Evolutionary conservation across 2,888 invertebrate species (phyloP).

Genomic region (Alloplasta piceator): DNA sequence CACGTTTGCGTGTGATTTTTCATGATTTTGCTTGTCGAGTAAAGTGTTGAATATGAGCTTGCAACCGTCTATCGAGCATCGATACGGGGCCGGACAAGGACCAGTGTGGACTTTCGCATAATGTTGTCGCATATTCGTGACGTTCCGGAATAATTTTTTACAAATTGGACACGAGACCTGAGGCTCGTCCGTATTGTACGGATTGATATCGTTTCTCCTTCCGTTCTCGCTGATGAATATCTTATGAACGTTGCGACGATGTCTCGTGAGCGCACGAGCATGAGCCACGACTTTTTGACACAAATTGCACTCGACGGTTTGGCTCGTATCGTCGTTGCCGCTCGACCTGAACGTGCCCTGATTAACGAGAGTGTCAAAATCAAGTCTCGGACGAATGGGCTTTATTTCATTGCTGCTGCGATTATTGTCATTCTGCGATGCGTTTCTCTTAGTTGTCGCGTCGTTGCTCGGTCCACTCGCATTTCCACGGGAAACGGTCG

Average conservation of each 20-base stretch:
- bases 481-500: not conserved
- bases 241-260: conserved; percentile 85
- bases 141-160: conserved; percentile 85
- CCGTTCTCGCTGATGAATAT: conserved; percentile 77
- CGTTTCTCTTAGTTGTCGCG: conserved; percentile 33
- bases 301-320: conserved; percentile 85
- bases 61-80: conserved; percentile 72
- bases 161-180: conserved; percentile 84
- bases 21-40: conserved; percentile 84
- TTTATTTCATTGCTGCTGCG: conserved; percentile 71
- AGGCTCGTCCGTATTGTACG: conserved; percentile 15
- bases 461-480: not conserved
- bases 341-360: not conserved
- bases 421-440: not conserved
- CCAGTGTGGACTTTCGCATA: conserved; percentile 75
- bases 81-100: conserved; percentile 65
- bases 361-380: conserved; percentile 48
- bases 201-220: conserved; percentile 5
- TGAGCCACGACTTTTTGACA: conserved; percentile 87
- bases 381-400: conserved; percentile 54
- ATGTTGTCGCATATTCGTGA: conserved; percentile 85
- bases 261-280: conserved; percentile 87
- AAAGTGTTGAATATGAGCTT: conserved; percentile 84
- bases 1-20: conserved; percentile 84
- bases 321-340: conserved; percentile 63